Evolutionary conservation across 2,113 vertebrate genomes (phyloP).

Genomic region (Scatophagus argus): DNA sequence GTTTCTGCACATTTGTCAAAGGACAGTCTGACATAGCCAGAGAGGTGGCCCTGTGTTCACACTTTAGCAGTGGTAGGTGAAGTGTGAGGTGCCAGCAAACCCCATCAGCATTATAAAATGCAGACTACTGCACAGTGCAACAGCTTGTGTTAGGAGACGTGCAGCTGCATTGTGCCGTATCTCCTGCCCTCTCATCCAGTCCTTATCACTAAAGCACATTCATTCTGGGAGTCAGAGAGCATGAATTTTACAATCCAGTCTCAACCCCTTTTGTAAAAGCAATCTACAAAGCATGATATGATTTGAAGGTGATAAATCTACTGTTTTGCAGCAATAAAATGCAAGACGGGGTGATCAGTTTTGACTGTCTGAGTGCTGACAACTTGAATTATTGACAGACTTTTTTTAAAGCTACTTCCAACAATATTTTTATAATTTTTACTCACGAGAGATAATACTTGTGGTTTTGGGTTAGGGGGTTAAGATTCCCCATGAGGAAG

Average conservation of each 20-base stretch:
- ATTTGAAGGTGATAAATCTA: conserved; percentile 42
- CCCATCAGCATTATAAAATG: conserved; percentile 73
- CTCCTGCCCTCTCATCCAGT: conserved; percentile 75
- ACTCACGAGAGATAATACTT: not conserved
- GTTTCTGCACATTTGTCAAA: conserved; percentile 40
- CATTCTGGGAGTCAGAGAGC: conserved; percentile 76
- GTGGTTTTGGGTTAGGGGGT: not conserved
- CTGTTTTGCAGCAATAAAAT: conserved; percentile 59
- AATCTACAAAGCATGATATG: conserved; percentile 46
- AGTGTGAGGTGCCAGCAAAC: conserved; percentile 53
- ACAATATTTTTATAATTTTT: not conserved
- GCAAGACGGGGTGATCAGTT: conserved; percentile 41
- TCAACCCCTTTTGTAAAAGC: conserved; percentile 48
- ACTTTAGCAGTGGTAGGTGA: conserved; percentile 50
- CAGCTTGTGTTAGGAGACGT: conserved; percentile 73
- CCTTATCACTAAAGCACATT: conserved; percentile 82
- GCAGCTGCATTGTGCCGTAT: conserved; percentile 74
- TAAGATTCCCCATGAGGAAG: not conserved
- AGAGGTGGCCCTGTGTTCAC: conserved; percentile 51
- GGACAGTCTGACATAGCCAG: conserved; percentile 17
- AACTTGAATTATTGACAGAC: not conserved
- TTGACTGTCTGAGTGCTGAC: conserved; percentile 33
- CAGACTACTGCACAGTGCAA: conserved; percentile 71
- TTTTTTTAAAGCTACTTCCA: conserved; percentile 8
- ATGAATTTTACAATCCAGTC: conserved; percentile 68